Evolutionary conservation across 2,888 invertebrate genomes (phyloP).

Genomic region (Embidobia sp.): DNA sequence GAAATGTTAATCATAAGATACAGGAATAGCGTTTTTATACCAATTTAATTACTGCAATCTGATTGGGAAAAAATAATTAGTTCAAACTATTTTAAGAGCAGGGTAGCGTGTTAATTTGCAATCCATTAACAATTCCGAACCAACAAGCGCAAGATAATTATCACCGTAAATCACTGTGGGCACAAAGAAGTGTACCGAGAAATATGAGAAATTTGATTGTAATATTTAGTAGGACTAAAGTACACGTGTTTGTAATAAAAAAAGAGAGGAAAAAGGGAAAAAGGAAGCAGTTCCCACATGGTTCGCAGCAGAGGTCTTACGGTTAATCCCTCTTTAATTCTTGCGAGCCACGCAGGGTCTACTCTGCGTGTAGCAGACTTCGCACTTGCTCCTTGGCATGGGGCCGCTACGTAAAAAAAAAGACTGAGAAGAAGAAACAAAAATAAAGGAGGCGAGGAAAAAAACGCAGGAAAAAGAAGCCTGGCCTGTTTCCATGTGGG

Average conservation of each 20-base stretch:
- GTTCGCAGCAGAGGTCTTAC: conserved; percentile 59
- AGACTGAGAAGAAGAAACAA: conserved; percentile 7
- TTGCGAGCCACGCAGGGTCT: conserved; percentile 54
- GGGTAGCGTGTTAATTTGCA: too few relatives aligned
- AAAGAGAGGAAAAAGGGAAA: conserved; percentile 23
- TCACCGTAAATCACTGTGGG: background rate
- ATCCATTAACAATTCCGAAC: background rate
- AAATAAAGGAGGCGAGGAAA: conserved; percentile 59
- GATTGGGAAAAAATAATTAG: too few relatives aligned
- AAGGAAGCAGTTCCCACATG: conserved; percentile 54
- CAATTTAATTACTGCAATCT: background rate
- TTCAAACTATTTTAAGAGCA: too few relatives aligned
- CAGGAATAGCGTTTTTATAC: too few relatives aligned
- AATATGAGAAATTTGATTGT: conserved; percentile 45
- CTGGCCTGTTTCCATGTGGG: conserved; percentile 37
- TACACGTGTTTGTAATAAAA: conserved; percentile 55
- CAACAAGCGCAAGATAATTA: background rate
- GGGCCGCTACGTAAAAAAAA: conserved; percentile 69
- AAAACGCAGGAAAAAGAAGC: conserved; percentile 60
- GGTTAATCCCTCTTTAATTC: conserved; percentile 59
- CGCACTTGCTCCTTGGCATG: conserved; percentile 77
- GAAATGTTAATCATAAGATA: too few relatives aligned
- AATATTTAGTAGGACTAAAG: conserved; percentile 35
- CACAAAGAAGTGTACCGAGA: conserved; percentile 19
- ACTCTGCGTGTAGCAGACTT: conserved; percentile 65